Conservation (phyloP, 2,888 invertebrate species). For the Drosophila birchii region DNA sequence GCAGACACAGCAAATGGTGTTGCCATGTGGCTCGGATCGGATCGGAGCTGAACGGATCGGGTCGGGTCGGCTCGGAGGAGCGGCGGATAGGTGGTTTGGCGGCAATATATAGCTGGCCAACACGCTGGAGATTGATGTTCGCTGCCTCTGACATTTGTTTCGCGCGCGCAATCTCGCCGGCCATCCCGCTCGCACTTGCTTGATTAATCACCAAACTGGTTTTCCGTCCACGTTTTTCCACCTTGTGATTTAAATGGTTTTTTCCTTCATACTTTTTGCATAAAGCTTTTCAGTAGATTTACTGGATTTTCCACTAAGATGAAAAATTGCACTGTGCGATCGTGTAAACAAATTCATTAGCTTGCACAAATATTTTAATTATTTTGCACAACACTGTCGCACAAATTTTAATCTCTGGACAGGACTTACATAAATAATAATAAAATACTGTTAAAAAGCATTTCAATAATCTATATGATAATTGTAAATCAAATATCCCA, state of each 20-base stretch:
- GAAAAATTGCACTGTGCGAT: conserved; percentile 75
- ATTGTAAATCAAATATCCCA: background rate
- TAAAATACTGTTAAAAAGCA: background rate
- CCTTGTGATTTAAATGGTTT: conserved; percentile 75
- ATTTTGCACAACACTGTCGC: conserved; percentile 46
- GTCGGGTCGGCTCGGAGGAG: conserved; percentile 29
- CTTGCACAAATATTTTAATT: conserved; percentile 77
- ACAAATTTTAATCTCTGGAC: background rate
- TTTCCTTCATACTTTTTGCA: conserved; percentile 60
- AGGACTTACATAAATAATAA: background rate
- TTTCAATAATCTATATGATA: no score
- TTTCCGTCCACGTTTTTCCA: conserved; percentile 60
- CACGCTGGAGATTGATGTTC: conserved; percentile 74
- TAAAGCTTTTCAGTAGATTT: conserved; percentile 51
- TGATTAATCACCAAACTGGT: conserved; percentile 57
- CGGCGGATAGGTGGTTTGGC: conserved; percentile 24
- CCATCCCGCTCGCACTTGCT: conserved; percentile 58
- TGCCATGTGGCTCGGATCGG: conserved; percentile 53
- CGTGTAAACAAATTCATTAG: conserved; percentile 80
- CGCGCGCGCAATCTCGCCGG: conserved; percentile 66
- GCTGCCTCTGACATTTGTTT: conserved; percentile 80
- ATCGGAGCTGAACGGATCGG: conserved; percentile 24
- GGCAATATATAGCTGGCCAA: conserved; percentile 33
- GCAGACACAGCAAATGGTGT: conserved; percentile 67
- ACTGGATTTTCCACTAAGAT: conserved; percentile 69